Evolutionary conservation across 2,888 invertebrate genomes (phyloP).

Genomic region (Odontocolon sp.): DNA sequence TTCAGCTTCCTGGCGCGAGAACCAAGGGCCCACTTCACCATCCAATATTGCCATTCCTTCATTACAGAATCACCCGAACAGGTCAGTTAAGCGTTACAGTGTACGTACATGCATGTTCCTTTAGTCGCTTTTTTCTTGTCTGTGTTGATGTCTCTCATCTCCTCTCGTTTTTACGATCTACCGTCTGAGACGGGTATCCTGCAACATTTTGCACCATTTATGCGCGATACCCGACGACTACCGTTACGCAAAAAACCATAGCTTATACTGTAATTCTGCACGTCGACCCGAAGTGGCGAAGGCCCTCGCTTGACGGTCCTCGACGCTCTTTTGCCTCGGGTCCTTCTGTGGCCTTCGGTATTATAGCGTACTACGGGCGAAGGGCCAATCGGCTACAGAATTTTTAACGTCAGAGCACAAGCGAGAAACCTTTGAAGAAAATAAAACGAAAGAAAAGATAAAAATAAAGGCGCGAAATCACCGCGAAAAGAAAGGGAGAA

Average conservation of each 20-base stretch:
- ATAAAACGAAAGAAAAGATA: conserved; percentile 1
- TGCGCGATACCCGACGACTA: conserved; percentile 24
- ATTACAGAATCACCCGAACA: conserved; percentile 88
- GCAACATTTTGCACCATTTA: conserved; percentile 50
- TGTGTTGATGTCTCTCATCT: not conserved
- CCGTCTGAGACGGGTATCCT: not conserved
- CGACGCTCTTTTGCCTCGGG: conserved; percentile 21
- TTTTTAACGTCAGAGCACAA: conserved; percentile 31
- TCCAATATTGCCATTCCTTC: conserved; percentile 92
- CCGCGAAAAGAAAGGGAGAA: conserved; percentile 10
- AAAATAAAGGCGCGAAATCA: conserved; percentile 22
- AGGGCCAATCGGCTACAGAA: conserved; percentile 18
- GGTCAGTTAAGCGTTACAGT: conserved; percentile 81
- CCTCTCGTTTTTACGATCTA: conserved; percentile 41
- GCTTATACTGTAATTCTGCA: conserved; percentile 24
- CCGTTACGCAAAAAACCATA: conserved; percentile 55
- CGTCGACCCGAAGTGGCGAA: conserved; percentile 19
- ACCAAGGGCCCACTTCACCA: conserved; percentile 86
- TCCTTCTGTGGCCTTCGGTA: not conserved
- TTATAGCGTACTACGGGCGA: conserved; percentile 17
- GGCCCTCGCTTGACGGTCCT: not conserved
- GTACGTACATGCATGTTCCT: not conserved
- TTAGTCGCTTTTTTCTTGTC: not conserved
- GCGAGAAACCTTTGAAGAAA: conserved; percentile 8
- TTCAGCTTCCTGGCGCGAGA: conserved; percentile 91